Conservation (phyloP, 92 coral and sea anemone genomes). For the Umimayanthus chanpuru region DNA sequence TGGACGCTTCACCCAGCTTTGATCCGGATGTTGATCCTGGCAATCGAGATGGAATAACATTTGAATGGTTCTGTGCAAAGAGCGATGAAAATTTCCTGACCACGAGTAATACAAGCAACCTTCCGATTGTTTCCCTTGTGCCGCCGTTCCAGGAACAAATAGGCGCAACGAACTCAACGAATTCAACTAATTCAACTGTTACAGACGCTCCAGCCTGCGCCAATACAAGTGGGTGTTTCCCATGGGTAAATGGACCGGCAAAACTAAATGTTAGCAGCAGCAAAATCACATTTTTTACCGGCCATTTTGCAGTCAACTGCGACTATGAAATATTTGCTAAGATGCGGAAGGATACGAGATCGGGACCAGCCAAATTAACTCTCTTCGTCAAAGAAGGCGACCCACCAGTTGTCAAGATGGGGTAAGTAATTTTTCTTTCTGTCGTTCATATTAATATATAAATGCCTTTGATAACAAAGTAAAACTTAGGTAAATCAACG, state of each 20-base stretch:
- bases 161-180: slow-evolving; percentile 24
- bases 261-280: slow-evolving; percentile 49
- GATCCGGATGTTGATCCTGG: slow-evolving; percentile 80
- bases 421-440: slow-evolving; percentile 52
- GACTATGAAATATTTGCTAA: slow-evolving; percentile 56
- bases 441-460: not conserved
- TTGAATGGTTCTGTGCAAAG: slow-evolving; percentile 76
- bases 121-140: slow-evolving; percentile 44
- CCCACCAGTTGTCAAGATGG: slow-evolving; percentile 69
- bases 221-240: slow-evolving; percentile 67
- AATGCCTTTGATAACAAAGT: not conserved
- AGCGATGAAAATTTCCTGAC: slow-evolving; percentile 27
- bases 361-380: slow-evolving; percentile 35
- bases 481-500: not conserved
- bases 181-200: not conserved
- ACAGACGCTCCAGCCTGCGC: slow-evolving; percentile 10
- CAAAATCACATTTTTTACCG: slow-evolving; percentile 48
- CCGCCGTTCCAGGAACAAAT: slow-evolving; percentile 21
- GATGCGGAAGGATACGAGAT: slow-evolving; percentile 63
- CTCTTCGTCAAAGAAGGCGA: slow-evolving; percentile 61
- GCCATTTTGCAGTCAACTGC: slow-evolving; percentile 43
- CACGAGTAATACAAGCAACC: slow-evolving; percentile 45
- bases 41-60: slow-evolving; percentile 40
- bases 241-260: slow-evolving; percentile 62
- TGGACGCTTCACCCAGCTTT: slow-evolving; percentile 48